Evolutionary conservation across 2,797 vertebrate species (phyloP), one percentile per base, ranked within the genome.

Genomic region (Morus bassanus): DNA sequence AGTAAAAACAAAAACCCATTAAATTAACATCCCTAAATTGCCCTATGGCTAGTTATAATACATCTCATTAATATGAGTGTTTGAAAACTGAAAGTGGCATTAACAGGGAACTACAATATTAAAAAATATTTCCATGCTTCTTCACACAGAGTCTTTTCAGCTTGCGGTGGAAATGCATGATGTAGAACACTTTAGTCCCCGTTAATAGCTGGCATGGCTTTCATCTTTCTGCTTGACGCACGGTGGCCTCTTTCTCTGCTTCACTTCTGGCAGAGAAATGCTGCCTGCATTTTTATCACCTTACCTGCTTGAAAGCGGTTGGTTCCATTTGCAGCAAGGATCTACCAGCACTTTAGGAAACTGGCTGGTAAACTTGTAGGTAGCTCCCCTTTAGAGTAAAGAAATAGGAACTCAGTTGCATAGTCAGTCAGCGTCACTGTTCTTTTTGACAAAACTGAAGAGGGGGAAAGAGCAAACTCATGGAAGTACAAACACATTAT

Each of bases 1-100:
- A 94, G 37, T 45, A 97, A 98, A 97, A 97, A 96, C 86, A 98
- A 96, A 98, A 98, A 76, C 88, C 95, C 90, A 98, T 98, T 98
- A 97, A 97, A 98, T 98, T 98, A 98, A 96, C 95, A 98, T 98
- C 96, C 96, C 97, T 98, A 97, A 98, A 98, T 83, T 97, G 97
- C 97, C 95, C 98, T 97, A 93, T 98, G 97, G 97, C 98, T 96
- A 98, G 97, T 97, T 98, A 97, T 95, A 98, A 97, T 94, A 96
- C 86, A 93, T 89, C 93, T 98, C 97, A 98, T 98, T 95, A 98
- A 97, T 97, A 97, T 95, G 61, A 97, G 93, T 83, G 93, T 91
- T 98, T 97, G 95, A 97, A 97, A 91, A 96, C 84, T 67, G 63
- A 95, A 73, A 87, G 81, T 74, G 60, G 64, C 43, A 79, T 46